phyloP scores from a whole-genome alignment of 2,113 vertebrate species.

The Ciconia stormi region DNA sequence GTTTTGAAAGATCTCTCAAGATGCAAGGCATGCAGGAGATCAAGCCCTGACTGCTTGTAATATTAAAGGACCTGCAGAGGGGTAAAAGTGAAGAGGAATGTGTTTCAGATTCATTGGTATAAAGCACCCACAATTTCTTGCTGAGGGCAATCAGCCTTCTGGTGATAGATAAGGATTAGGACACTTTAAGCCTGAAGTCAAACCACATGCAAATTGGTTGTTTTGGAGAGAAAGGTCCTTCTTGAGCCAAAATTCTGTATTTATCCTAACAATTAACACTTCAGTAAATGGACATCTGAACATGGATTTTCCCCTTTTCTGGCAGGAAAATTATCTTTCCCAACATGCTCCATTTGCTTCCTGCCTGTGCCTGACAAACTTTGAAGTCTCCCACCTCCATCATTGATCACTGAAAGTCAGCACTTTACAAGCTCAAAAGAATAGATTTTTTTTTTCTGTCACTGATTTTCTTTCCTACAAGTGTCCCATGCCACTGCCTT shows the following conservation, averaged over 20 bases:
- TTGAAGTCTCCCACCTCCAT: neutral
- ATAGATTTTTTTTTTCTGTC: neutral
- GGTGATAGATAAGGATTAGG: neutral
- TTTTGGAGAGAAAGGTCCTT: neutral
- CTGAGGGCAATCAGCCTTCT: neutral
- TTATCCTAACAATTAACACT: constrained; percentile 12
- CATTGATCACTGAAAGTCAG: neutral
- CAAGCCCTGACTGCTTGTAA: neutral
- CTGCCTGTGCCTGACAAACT: neutral
- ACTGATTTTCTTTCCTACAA: neutral
- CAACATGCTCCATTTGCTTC: neutral
- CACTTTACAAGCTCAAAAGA: neutral
- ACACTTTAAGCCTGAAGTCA: neutral
- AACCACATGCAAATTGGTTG: neutral
- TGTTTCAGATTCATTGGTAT: neutral
- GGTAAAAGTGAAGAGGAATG: neutral
- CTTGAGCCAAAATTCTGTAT: neutral
- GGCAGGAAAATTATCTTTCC: neutral
- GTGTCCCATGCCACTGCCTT: neutral
- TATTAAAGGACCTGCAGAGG: neutral
- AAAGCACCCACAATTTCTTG: neutral
- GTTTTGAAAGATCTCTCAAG: neutral
- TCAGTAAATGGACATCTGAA: neutral
- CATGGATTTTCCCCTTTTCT: neutral
- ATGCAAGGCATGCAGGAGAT: neutral